phyloP scores from a whole-genome alignment of 2,797 vertebrate species.

The Sitta carolinensis region DNA sequence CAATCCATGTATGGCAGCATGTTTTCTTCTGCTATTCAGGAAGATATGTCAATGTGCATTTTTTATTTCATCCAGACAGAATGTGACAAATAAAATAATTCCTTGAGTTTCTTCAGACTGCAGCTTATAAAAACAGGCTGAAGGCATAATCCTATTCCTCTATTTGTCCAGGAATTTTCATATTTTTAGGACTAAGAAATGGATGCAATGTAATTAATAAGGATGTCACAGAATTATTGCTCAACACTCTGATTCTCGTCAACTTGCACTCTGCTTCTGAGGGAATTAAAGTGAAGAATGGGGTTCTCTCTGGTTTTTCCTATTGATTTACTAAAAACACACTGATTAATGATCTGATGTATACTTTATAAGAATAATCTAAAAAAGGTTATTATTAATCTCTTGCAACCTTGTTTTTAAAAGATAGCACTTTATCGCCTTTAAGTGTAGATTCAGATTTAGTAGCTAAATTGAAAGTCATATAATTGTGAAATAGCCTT shows the following conservation, averaged over 20 bases:
- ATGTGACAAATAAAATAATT: not conserved
- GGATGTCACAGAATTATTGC: not conserved
- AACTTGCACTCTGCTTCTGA: not conserved
- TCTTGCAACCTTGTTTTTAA: not conserved
- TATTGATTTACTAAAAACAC: not conserved
- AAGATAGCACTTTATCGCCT: not conserved
- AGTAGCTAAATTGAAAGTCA: not conserved
- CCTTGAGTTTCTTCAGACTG: not conserved
- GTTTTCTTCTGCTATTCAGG: not conserved
- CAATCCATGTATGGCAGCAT: accelerated
- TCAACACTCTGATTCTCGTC: not conserved
- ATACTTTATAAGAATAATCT: not conserved
- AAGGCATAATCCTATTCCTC: not conserved
- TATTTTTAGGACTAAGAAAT: not conserved
- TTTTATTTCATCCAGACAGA: not conserved
- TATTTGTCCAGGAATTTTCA: not conserved
- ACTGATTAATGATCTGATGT: not conserved
- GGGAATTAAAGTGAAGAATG: not conserved
- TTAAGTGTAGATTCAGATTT: not conserved
- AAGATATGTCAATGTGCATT: not conserved
- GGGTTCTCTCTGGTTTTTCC: not conserved
- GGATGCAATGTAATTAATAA: not conserved
- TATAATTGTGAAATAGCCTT: not conserved
- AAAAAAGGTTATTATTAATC: not conserved
- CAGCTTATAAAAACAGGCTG: not conserved